Conservation (phyloP, 1,140 invertebrate genomes). For the Bombus pyrosoma region DNA sequence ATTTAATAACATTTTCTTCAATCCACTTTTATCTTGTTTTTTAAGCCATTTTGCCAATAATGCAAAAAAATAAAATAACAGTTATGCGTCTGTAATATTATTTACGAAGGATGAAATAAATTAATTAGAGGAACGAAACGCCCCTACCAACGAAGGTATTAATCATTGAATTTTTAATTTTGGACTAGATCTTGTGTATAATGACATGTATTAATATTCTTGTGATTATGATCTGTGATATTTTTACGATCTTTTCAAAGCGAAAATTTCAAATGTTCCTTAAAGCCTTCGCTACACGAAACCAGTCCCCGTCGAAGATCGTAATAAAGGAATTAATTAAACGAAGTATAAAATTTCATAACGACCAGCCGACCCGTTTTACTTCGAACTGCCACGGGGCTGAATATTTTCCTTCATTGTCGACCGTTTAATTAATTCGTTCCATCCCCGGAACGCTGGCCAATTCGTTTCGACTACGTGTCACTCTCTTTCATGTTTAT, state of each 20-base stretch:
- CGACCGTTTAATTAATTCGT: conserved; percentile 44
- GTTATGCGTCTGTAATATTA: too few species aligned
- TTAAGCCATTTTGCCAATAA: too few species aligned
- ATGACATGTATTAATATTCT: neutral
- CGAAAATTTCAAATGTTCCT: neutral
- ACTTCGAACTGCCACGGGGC: conserved; percentile 12
- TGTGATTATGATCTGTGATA: neutral
- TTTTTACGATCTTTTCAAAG: neutral
- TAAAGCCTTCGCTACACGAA: neutral
- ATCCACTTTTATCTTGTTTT: too few species aligned
- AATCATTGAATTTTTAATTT: neutral
- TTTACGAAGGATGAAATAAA: too few species aligned
- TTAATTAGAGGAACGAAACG: too few species aligned
- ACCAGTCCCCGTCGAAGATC: conserved; percentile 3
- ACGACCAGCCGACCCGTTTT: conserved; percentile 4
- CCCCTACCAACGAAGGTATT: too few species aligned
- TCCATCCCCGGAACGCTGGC: conserved; percentile 22
- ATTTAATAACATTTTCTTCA: too few species aligned
- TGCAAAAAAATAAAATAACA: too few species aligned
- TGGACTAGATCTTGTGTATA: neutral
- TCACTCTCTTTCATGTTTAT: conserved; percentile 20
- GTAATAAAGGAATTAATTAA: conserved; percentile 38
- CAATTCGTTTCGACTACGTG: conserved; percentile 24
- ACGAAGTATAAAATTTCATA: conserved; percentile 42
- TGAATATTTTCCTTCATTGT: conserved; percentile 44